These are phyloP conservation scores for Tachina lurida DNA, from an alignment of 2,888 invertebrate species.

Conservation along the genomic window DNA sequence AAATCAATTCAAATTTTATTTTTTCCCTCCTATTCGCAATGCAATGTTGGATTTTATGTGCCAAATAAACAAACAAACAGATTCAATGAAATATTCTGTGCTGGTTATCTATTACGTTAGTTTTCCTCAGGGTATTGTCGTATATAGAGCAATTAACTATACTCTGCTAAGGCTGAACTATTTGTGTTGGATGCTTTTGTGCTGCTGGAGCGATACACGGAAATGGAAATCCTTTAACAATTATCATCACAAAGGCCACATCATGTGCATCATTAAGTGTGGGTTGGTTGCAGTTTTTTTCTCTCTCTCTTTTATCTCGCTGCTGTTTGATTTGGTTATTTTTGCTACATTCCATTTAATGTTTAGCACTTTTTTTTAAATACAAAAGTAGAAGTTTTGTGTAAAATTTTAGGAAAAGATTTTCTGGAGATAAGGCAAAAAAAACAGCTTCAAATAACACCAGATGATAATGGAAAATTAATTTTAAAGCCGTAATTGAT, in stretches of 20 bases:
- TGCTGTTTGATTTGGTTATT: conserved; percentile 38
- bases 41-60: conserved; percentile 8
- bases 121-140: conserved; percentile 44
- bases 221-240: conserved; percentile 63
- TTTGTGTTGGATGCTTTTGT: conserved; percentile 18
- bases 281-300: conserved; percentile 49
- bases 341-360: conserved; percentile 48
- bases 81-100: conserved; percentile 36
- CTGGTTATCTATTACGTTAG: conserved; percentile 63
- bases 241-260: conserved; percentile 69
- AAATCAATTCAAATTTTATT: conserved; percentile 63
- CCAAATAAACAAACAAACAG: conserved; percentile 36
- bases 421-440: not conserved
- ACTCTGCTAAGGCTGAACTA: conserved; percentile 21
- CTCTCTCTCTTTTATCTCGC: conserved; percentile 13
- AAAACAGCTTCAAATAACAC: no score
- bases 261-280: conserved; percentile 68
- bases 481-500: no score
- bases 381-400: not conserved
- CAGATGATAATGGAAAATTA: no score
- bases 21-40: conserved; percentile 25
- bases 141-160: conserved; percentile 45
- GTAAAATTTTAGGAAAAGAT: not conserved
- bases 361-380: conserved; percentile 24
- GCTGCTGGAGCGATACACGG: not conserved